These are phyloP conservation scores for Noturus placidus DNA, from an alignment of 2,113 vertebrate genomes.

Conservation along the genomic window DNA sequence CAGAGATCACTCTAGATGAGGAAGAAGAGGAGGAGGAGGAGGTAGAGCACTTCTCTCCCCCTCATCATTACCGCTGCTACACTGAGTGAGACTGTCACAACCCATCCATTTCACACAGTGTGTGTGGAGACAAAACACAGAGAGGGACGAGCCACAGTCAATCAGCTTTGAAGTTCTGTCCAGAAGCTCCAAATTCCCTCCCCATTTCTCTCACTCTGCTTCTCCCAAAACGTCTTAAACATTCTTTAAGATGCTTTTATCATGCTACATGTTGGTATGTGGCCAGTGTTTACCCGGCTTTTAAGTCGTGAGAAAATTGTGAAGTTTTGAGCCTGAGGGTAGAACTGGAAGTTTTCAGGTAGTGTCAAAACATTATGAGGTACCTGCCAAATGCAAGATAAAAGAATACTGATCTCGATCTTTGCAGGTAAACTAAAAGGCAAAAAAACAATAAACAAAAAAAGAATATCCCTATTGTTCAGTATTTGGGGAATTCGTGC, in stretches of 20 bases:
- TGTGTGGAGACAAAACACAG: background rate
- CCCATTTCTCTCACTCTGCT: background rate
- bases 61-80: slow-evolving; percentile 38
- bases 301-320: slow-evolving; percentile 25
- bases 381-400: slow-evolving; percentile 13
- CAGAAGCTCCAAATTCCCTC: slow-evolving; percentile 27
- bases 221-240: slow-evolving; percentile 21
- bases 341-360: slow-evolving; percentile 19
- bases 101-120: slow-evolving; percentile 41
- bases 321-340: slow-evolving; percentile 4
- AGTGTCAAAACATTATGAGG: slow-evolving; percentile 14
- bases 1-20: slow-evolving; percentile 1
- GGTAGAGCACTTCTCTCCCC: slow-evolving; percentile 17
- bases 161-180: slow-evolving; percentile 38
- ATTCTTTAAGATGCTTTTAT: slow-evolving; percentile 17
- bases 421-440: background rate
- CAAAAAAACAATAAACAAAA: background rate
- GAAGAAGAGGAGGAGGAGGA: slow-evolving; percentile 10
- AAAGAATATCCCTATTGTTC: background rate
- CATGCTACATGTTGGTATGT: slow-evolving; percentile 9
- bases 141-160: slow-evolving; percentile 14
- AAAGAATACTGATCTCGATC: background rate
- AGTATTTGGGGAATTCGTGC: background rate
- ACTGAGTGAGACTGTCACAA: slow-evolving; percentile 44
- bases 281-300: slow-evolving; percentile 18